Percentiles rank a stretch among this genome's conserved stretches.
Evolutionary conservation across 1,140 invertebrate genomes (phyloP).

Genomic region (Lordiphosa clarofinis): DNA sequence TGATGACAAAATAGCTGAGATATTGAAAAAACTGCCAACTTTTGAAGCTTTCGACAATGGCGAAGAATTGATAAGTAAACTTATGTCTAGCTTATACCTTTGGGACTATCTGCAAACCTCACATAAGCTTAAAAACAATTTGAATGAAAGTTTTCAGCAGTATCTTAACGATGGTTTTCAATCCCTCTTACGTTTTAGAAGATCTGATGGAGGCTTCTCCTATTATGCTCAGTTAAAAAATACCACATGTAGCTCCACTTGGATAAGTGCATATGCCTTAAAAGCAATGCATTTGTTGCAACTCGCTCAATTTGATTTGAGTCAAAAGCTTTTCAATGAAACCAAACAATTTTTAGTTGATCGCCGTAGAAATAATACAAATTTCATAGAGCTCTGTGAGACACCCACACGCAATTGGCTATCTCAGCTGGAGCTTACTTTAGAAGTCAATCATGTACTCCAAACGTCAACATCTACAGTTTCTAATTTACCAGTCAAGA

Average conservation of each 20-base stretch:
- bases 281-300: constrained; percentile 1
- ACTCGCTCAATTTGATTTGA: neutral
- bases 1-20: neutral
- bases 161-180: constrained; percentile 26
- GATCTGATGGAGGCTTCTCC: constrained; percentile 4
- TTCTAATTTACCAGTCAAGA: neutral
- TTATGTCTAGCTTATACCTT: constrained; percentile 14
- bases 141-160: neutral
- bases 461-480: neutral
- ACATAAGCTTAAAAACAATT: neutral
- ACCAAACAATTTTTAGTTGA: constrained; percentile 12
- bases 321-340: neutral
- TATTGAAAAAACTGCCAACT: neutral
- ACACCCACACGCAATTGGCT: neutral
- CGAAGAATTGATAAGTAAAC: constrained; percentile 30
- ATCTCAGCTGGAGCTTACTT: constrained; percentile 10
- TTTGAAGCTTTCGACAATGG: constrained; percentile 11
- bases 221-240: neutral
- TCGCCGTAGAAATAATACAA: neutral
- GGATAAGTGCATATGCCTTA: constrained; percentile 23
- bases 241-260: constrained; percentile 18
- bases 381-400: constrained; percentile 10
- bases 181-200: constrained; percentile 9
- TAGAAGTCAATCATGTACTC: constrained; percentile 12
- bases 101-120: constrained; percentile 4